A percentile compares a stretch with the other conserved stretches of the same genome.
phyloP scores from a whole-genome alignment of 2,797 vertebrate species.

The Leucoraja ocellata region DNA sequence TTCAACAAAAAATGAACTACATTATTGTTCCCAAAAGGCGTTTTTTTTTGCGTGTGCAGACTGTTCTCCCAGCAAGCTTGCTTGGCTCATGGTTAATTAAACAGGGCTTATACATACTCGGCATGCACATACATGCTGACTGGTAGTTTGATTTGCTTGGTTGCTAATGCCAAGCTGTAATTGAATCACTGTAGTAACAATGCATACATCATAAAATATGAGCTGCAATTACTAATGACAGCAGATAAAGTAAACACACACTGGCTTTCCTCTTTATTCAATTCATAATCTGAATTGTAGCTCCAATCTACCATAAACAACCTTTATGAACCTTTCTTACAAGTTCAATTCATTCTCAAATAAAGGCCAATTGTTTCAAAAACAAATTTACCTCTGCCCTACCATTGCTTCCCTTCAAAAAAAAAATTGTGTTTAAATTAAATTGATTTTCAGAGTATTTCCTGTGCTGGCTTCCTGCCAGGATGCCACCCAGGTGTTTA shows the following conservation, averaged over 20 bases:
- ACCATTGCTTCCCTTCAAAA: background rate
- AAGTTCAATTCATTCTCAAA: background rate
- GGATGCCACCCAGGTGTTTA: background rate
- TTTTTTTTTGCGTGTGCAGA: background rate
- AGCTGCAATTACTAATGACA: background rate
- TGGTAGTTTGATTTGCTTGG: background rate
- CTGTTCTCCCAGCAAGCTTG: background rate
- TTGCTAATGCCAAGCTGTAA: slow-evolving; percentile 10
- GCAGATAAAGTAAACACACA: background rate
- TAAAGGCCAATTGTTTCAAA: background rate
- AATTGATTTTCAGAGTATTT: background rate
- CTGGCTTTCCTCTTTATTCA: background rate
- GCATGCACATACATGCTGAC: background rate
- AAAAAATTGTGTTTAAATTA: background rate
- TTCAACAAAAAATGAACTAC: background rate
- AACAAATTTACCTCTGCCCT: background rate
- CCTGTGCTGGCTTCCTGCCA: background rate
- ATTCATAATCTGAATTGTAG: slow-evolving; percentile 4
- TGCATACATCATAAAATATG: background rate
- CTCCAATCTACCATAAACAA: background rate
- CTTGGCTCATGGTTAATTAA: background rate
- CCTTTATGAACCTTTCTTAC: background rate
- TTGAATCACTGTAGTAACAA: slow-evolving; percentile 12
- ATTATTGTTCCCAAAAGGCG: background rate
- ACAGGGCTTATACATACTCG: background rate